Percentiles rank a stretch among this genome's conserved stretches.
phyloP scores from a whole-genome alignment of 2,113 vertebrate genomes.

The Perognathus longimembris region DNA sequence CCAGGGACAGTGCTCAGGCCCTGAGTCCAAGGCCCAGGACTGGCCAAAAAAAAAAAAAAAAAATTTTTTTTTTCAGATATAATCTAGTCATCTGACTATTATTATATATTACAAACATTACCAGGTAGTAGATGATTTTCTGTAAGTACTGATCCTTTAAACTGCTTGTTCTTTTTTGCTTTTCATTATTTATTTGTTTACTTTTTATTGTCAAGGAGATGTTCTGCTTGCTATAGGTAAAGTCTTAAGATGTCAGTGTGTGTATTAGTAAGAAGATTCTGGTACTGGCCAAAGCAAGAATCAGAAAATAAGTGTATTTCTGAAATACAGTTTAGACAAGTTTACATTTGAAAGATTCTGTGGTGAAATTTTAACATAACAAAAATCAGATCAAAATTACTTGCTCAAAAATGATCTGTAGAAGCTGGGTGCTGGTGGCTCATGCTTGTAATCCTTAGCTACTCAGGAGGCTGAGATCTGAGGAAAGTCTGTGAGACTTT shows the following conservation, averaged over 20 bases:
- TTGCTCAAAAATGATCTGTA: constrained; percentile 32
- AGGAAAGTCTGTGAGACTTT: too few relatives aligned
- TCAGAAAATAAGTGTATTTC: constrained; percentile 46
- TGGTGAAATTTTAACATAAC: not conserved
- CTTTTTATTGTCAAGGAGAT: too few relatives aligned
- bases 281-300: not conserved
- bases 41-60: too few relatives aligned
- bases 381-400: constrained; percentile 18
- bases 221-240: too few relatives aligned
- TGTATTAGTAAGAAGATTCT: constrained; percentile 15
- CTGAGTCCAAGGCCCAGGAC: too few relatives aligned
- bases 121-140: not conserved
- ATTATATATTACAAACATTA: constrained; percentile 3
- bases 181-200: too few relatives aligned
- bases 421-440: not conserved
- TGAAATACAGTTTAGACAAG: constrained; percentile 19
- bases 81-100: constrained; percentile 5
- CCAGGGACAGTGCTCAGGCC: too few relatives aligned
- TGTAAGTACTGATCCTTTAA: not conserved
- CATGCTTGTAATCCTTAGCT: too few relatives aligned
- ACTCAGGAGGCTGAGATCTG: too few relatives aligned
- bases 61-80: constrained; percentile 1
- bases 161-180: too few relatives aligned
- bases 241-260: too few relatives aligned
- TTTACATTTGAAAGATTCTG: constrained; percentile 45